Evolutionary conservation across 2,888 invertebrate species (phyloP).

Genomic region (Brachylomia viminalis): DNA sequence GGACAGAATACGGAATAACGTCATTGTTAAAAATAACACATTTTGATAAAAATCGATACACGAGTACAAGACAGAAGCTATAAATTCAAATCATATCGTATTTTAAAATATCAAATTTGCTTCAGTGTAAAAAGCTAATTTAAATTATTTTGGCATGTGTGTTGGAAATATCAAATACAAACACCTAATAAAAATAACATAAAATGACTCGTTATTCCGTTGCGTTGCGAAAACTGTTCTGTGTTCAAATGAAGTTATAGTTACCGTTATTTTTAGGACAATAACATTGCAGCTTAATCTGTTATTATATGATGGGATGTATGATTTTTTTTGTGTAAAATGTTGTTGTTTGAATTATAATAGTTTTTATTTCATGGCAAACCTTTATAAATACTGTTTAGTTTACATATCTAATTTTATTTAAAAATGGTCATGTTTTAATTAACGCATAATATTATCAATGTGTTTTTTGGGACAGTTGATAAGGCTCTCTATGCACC

Average conservation of each 20-base stretch:
- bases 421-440: conserved; percentile 6
- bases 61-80: conserved; percentile 43
- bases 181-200: conserved; percentile 40
- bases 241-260: conserved; percentile 74
- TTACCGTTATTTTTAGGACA: conserved; percentile 74
- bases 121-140: not conserved
- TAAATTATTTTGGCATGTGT: not conserved
- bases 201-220: conserved; percentile 29
- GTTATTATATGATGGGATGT: conserved; percentile 62
- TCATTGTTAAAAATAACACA: conserved; percentile 16
- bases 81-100: conserved; percentile 44
- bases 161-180: conserved; percentile 27
- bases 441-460: not conserved
- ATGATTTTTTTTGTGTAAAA: conserved; percentile 44
- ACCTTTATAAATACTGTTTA: not conserved
- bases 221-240: conserved; percentile 63
- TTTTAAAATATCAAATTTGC: conserved; percentile 20
- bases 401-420: not conserved
- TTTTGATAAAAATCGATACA: conserved; percentile 7
- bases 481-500: conserved; percentile 29
- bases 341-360: conserved; percentile 32
- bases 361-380: conserved; percentile 7
- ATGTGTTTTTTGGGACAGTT: conserved; percentile 17
- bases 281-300: conserved; percentile 64
- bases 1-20: conserved; percentile 42